phyloP scores from a whole-genome alignment of 1,140 invertebrate genomes.

The Monochamus saltuarius region DNA sequence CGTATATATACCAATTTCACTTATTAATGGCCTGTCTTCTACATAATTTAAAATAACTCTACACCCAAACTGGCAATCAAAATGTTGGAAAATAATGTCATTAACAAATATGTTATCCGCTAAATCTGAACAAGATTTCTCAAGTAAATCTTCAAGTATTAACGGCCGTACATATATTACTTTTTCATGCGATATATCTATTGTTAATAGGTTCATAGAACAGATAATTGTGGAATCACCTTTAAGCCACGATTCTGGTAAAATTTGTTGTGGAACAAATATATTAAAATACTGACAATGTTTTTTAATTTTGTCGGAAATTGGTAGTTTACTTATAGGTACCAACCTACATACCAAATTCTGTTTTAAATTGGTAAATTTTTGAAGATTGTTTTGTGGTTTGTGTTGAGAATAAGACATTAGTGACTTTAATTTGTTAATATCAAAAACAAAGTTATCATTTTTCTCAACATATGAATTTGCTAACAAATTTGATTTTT shows the following conservation, averaged over 20 bases:
- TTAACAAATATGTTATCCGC: conserved; percentile 31
- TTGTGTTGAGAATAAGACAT: too few relatives aligned
- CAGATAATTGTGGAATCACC: conserved; percentile 9
- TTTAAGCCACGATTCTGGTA: conserved; percentile 7
- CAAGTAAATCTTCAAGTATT: conserved; percentile 30
- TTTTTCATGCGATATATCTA: conserved; percentile 21
- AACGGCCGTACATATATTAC: conserved; percentile 26
- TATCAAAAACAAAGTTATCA: neutral
- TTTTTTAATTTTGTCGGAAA: conserved; percentile 8
- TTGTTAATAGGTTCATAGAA: conserved; percentile 21
- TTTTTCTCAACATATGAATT: neutral
- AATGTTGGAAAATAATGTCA: conserved; percentile 34
- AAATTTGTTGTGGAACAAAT: conserved; percentile 28
- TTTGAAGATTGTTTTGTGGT: neutral
- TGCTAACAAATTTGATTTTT: neutral
- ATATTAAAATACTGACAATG: conserved; percentile 30
- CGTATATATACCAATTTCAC: conserved; percentile 36
- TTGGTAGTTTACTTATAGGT: conserved; percentile 21
- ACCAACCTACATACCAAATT: conserved; percentile 29
- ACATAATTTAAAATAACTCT: conserved; percentile 50
- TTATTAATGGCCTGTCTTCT: conserved; percentile 22
- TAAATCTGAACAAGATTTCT: conserved; percentile 3
- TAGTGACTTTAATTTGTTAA: too few relatives aligned
- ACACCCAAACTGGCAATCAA: conserved; percentile 48
- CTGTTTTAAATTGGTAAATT: conserved; percentile 5